Evolutionary conservation across 2,113 vertebrate species (phyloP), one percentile per base, ranked within the genome.

Genomic region (Orycteropus afer): DNA sequence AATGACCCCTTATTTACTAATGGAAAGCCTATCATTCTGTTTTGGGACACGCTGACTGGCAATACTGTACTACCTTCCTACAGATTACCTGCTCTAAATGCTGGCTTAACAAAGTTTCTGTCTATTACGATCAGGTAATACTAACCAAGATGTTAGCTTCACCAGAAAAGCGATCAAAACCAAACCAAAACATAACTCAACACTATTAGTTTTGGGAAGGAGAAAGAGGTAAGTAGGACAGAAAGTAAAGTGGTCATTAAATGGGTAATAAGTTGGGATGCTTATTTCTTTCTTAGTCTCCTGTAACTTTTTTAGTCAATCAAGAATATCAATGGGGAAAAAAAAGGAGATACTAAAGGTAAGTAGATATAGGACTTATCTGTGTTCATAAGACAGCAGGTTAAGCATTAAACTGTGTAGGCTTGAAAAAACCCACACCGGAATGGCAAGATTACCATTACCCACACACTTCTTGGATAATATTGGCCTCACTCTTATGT

Each of bases 1-100:
- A 96, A 94, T 32, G n/a, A 57, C 2, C 37, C 29, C 69, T 73
- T 92, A 90, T 74, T 87, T 59, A 94, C n/a, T 73, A 90, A 77
- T 1, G 5, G 37, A 84, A 87, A 51, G 11, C 5, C 25, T 69
- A 78, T 59, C 53, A 45, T n/a, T 32, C 55, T 63, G 29, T 77
- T 71, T 89, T 45, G 47, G 82, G 84, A n/a, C n/a, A 89, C 67
- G 90, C 73, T 86, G 73, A 87, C 25, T 22, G 34, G 34, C 88
- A 59, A 49, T 45, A 81, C 23, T 69, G 8, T 3, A 65, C 18
- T 7, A 85, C 10, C 22, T 76, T 37, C 45, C 23, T 49, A 88
- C 17, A 95, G 37, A 57, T 47, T 22, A 74, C 12, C 34, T 73
- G 53, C 23, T 87, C 47, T n/a, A 91, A 86, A 94, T 27, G 40